Percentiles rank a stretch among this genome's conserved stretches.
phyloP scores from a whole-genome alignment of 2,797 vertebrate genomes.

The Acipenser oxyrinchus region DNA sequence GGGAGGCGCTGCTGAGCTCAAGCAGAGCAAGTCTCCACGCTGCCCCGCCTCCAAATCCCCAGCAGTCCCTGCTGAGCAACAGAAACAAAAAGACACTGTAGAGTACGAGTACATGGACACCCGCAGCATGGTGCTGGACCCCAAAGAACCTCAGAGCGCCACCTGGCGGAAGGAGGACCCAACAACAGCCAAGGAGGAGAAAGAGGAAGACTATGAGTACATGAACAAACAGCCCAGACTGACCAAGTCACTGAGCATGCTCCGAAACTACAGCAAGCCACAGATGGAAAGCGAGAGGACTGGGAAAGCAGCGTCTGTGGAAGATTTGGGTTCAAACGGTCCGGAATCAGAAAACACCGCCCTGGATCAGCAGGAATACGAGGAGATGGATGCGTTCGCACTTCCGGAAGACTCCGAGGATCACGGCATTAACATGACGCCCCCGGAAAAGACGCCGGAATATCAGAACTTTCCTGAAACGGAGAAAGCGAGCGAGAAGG shows the following conservation, averaged over 20 bases:
- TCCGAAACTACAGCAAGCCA: slow-evolving; percentile 29
- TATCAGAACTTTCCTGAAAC: slow-evolving; percentile 61
- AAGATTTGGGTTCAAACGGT: slow-evolving; percentile 11
- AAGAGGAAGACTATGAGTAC: slow-evolving; percentile 61
- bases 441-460: slow-evolving; percentile 39
- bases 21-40: slow-evolving; percentile 22
- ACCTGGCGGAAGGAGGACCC: slow-evolving; percentile 33
- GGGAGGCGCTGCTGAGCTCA: slow-evolving; percentile 1
- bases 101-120: slow-evolving; percentile 89
- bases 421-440: neutral
- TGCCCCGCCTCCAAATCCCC: slow-evolving; percentile 23
- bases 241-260: slow-evolving; percentile 43
- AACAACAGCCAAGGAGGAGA: slow-evolving; percentile 33
- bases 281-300: slow-evolving; percentile 39
- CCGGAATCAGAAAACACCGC: neutral
- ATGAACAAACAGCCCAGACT: slow-evolving; percentile 58
- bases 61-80: slow-evolving; percentile 18
- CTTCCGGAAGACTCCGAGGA: slow-evolving; percentile 16
- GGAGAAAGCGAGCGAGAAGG: slow-evolving; percentile 34
- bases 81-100: slow-evolving; percentile 34
- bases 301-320: slow-evolving; percentile 38
- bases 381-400: slow-evolving; percentile 71
- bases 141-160: slow-evolving; percentile 22
- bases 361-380: slow-evolving; percentile 67
- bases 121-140: slow-evolving; percentile 33